Evolutionary conservation across 92 coral and sea anemone species (phyloP), one percentile per base, ranked within the genome.

Genomic region (Phenganax marumi): DNA sequence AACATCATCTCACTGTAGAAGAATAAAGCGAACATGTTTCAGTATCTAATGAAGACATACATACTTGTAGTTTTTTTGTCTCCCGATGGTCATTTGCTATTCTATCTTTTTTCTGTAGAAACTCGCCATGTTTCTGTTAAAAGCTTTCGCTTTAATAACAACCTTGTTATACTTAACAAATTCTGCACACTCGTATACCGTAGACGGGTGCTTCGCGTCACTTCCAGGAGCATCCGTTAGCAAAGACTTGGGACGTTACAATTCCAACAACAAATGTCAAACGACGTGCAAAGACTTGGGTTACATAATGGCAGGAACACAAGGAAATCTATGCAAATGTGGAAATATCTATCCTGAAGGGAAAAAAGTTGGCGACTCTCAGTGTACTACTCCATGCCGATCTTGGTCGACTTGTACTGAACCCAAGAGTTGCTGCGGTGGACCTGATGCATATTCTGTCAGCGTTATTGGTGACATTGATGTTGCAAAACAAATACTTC

Each of bases 311-410:
- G 76, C 76, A 33, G 76, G 52, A 17, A 71, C 76, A 17, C 39
- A 71, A 71, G 76, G 76, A 8, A 9, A 33, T 71, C 17, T 12
- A 47, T 71, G 76, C 43, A 51, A 43, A 10, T 71, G 76, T 51
- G 76, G 76, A 47, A 71, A 71, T 71, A 48, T 71, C 53, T 71
- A 71, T 71, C 76, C 76, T 8, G 47, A 51, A 43, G 54, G 76
- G 5, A 14, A 12, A 16, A 71, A 71, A 71, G 76, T 71, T 11
- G 55, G 47, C 8, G 16, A 71, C 53, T 33, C 5, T 33, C 54
- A 48, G 47, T 71, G 76, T 18, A 10, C 76, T 4, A 71, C 54
- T 54, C 39, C 6, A 71, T 71, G 76, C 23, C 53, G 76, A 16
- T 10, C 55, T 10, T 71, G 10, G 0, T 8, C 54, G 8, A 23